A percentile compares a stretch with the other conserved stretches of the same genome.
phyloP scores from a whole-genome alignment of 2,797 vertebrate species.

The Smutsia gigantea region DNA sequence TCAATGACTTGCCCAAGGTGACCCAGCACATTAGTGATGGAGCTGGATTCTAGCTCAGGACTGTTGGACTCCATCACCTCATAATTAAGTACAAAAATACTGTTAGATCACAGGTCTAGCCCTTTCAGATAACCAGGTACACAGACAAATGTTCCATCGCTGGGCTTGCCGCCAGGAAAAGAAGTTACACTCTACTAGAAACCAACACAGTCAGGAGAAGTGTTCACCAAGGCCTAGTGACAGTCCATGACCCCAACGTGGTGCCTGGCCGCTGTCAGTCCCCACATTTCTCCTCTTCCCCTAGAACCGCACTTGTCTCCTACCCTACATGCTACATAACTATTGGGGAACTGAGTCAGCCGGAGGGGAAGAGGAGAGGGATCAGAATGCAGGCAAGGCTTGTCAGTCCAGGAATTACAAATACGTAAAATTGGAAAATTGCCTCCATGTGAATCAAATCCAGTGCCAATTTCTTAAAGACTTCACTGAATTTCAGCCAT shows the following conservation, averaged over 20 bases:
- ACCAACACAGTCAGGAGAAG: neutral
- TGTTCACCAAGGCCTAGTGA: neutral
- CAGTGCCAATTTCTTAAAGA: neutral
- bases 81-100: neutral
- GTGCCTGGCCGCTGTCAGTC: neutral
- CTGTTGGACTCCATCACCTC: neutral
- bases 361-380: neutral
- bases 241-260: neutral
- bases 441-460: neutral
- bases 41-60: neutral
- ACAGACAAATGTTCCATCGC: neutral
- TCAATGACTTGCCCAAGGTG: neutral
- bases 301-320: fast-evolving
- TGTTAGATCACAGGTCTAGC: neutral
- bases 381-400: neutral
- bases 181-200: neutral
- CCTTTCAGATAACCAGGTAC: neutral
- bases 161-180: neutral
- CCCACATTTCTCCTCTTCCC: neutral
- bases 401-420: neutral
- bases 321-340: neutral
- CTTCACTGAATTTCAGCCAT: neutral
- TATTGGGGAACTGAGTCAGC: neutral
- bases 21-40: neutral
- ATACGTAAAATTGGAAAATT: neutral